Percentiles rank a stretch among this genome's conserved stretches.
phyloP scores from a whole-genome alignment of 2,797 vertebrate species.

The Eidolon dupreanum region DNA sequence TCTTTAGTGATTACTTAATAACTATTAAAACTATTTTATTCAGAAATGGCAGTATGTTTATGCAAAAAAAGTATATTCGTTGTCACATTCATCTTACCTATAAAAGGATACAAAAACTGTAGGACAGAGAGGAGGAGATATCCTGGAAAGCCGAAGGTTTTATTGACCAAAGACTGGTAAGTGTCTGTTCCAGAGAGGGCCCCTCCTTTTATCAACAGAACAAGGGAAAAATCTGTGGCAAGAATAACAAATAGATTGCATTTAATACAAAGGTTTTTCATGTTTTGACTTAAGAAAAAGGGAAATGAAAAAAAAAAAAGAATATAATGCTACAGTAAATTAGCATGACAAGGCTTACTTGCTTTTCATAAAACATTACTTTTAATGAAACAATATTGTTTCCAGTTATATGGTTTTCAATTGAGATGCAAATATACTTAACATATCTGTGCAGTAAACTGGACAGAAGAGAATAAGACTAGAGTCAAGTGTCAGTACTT shows the following conservation, averaged over 20 bases:
- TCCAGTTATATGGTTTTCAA: not conserved
- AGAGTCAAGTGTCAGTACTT: not conserved
- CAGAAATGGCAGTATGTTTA: not conserved
- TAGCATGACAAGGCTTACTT: not conserved
- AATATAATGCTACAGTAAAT: not conserved
- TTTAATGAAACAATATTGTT: not conserved
- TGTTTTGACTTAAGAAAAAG: constrained; percentile 13
- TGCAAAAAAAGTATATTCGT: not conserved
- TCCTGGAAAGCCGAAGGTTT: constrained; percentile 92
- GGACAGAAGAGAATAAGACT: not conserved
- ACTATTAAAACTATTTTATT: constrained; percentile 3
- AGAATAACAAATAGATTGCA: constrained; percentile 73
- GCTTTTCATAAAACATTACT: not conserved
- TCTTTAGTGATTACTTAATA: not conserved
- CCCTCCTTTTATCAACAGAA: constrained; percentile 95
- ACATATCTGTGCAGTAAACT: not conserved
- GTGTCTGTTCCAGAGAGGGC: constrained; percentile 91
- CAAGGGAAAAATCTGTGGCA: constrained; percentile 94
- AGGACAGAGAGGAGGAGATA: constrained; percentile 93
- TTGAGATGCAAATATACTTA: not conserved
- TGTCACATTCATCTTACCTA: constrained; percentile 89
- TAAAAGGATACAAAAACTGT: constrained; percentile 98
- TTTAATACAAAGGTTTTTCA: not conserved
- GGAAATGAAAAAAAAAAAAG: not conserved
- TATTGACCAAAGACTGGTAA: constrained; percentile 94